A percentile compares a stretch with the other conserved stretches of the same genome.
Conservation (phyloP, 2,113 vertebrate genomes). For the Hiodon alosoides region DNA sequence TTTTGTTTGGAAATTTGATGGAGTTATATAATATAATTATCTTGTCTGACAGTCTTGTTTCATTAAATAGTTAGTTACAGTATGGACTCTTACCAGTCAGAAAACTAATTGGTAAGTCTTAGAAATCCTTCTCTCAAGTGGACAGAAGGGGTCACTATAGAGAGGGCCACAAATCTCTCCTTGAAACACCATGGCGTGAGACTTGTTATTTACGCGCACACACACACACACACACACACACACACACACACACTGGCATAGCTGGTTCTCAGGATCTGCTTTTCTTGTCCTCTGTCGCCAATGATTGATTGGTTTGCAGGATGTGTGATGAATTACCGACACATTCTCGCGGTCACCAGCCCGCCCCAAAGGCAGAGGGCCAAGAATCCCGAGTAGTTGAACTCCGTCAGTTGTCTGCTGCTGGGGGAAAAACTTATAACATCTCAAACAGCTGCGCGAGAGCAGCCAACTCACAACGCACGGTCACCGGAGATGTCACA, state of each 20-base stretch:
- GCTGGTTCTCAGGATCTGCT: no score
- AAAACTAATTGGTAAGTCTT: background rate
- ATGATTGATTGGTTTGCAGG: constrained; percentile 51
- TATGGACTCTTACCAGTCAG: no score
- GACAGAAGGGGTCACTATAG: background rate
- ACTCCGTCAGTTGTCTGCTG: constrained; percentile 9
- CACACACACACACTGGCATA: no score
- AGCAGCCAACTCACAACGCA: background rate
- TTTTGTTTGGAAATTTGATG: no score
- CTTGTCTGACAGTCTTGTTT: no score
- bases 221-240: no score
- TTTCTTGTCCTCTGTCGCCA: constrained; percentile 34
- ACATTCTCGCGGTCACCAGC: constrained; percentile 53
- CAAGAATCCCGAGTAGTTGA: constrained; percentile 37
- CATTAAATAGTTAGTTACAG: no score
- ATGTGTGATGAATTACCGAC: constrained; percentile 54
- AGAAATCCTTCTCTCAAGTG: background rate
- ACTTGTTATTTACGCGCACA: no score
- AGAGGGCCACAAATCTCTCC: no score
- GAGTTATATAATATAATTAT: no score
- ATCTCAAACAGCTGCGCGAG: constrained; percentile 22
- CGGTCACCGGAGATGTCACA: constrained; percentile 8
- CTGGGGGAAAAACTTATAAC: constrained; percentile 1
- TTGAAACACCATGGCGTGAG: no score
- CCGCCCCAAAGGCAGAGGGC: constrained; percentile 34